Evolutionary conservation across 1,140 invertebrate species (phyloP).

Genomic region (Diachasma alloeum): DNA sequence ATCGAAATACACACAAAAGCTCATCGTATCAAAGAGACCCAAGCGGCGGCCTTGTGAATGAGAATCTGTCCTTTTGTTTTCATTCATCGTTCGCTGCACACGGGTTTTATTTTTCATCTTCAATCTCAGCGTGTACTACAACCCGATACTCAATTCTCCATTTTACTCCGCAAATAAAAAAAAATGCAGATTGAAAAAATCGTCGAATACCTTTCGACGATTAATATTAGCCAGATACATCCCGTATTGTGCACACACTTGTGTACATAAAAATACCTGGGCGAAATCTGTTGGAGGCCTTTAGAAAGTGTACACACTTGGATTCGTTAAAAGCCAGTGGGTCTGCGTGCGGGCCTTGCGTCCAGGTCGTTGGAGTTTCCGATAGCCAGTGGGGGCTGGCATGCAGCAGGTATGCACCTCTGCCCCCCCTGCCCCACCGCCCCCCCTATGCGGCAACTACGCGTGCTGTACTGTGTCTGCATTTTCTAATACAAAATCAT

Average conservation of each 20-base stretch:
- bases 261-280: slow-evolving; percentile 35
- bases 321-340: slow-evolving; percentile 47
- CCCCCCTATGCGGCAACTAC: too few relatives aligned
- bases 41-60: neutral
- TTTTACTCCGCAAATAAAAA: neutral
- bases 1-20: neutral
- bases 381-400: neutral
- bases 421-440: neutral
- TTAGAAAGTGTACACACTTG: slow-evolving; percentile 54
- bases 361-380: neutral
- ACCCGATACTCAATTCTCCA: neutral
- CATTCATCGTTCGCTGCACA: neutral
- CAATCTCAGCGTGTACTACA: neutral
- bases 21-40: neutral
- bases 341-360: neutral
- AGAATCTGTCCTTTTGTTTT: neutral
- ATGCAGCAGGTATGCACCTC: slow-evolving; percentile 11
- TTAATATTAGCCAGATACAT: neutral
- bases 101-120: neutral
- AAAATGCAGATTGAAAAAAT: neutral
- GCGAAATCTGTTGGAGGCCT: slow-evolving; percentile 54
- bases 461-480: neutral
- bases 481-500: neutral
- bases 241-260: neutral
- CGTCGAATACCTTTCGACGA: neutral